Base-by-base conservation (phyloP, 2,113 vertebrate species). In the Pampusana beccarii region DNA sequence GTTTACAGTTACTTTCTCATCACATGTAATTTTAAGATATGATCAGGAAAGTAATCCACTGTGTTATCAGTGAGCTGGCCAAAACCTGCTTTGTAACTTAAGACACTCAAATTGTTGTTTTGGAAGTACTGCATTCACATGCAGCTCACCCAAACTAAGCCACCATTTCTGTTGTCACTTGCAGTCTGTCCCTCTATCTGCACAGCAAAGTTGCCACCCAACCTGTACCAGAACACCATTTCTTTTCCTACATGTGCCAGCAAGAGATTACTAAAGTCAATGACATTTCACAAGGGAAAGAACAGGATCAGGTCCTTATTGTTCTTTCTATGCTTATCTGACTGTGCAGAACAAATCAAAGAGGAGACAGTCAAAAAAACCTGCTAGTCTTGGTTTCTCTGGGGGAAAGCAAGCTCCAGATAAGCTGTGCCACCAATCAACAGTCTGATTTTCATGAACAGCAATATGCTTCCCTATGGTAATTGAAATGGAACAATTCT, bases 331-430 rank as follows among this genome's bases (percentile, higher is more conserved):
- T 24, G 73, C 69, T 92, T 85, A 95, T 89, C 91, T 54, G 54
- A 69, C 69, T 71, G 25, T 82, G 70, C 46, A 95, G 53, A 93
- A 88, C 61, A 94, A 96, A 89, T 61, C 65, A 87, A 91, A 94
- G 53, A 61, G 65, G 50, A 85, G 86, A 96, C 16, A 77, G 83
- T 34, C 5, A 69, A 48, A 86, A 72, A 67, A 21, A 38, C 14
- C 70, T 85, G 73, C 69, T 96, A 48, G 60, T 46, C 61, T 54
- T 73, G 57, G 73, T 85, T 89, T 72, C 93, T 93, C 91, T 54
- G 16, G 82, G 53, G 81, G 44, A 75, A 92, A 94, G 73, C 53
- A 72, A 84, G 78, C 58, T 89, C 80, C 80, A 89, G 91, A 89
- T 79, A 93, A 84, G 54, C 86, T 58, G 48, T n/a, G 64, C 53